phyloP scores from a whole-genome alignment of 2,113 vertebrate species.

The Gulo gulo region DNA sequence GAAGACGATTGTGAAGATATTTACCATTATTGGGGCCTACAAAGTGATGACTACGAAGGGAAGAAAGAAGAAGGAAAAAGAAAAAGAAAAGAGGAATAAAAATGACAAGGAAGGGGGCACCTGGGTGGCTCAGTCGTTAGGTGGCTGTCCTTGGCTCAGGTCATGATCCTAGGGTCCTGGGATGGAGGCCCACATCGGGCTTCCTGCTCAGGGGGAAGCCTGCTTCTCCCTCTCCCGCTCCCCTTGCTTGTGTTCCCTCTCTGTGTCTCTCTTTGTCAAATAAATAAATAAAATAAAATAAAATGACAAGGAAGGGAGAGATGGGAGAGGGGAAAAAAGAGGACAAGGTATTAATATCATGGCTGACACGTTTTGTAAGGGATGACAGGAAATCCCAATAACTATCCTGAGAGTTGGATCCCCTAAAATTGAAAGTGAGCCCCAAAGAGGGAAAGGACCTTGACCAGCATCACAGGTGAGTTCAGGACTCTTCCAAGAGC shows the following conservation, averaged over 20 bases:
- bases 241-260: too few species aligned
- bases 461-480: not conserved
- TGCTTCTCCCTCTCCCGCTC: too few species aligned
- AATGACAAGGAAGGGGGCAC: not conserved
- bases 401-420: not conserved
- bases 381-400: not conserved
- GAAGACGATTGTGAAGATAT: accelerated
- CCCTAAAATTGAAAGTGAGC: not conserved
- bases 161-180: too few species aligned
- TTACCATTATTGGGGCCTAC: not conserved
- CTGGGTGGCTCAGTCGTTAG: too few species aligned
- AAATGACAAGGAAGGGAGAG: not conserved
- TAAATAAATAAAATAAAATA: too few species aligned
- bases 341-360: not conserved
- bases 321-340: not conserved
- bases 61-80: not conserved
- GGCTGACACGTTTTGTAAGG: not conserved
- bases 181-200: too few species aligned
- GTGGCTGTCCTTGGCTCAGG: too few species aligned
- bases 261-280: too few species aligned
- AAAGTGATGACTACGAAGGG: not conserved
- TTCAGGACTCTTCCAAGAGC: not conserved
- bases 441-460: not conserved
- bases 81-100: not conserved
- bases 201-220: too few species aligned